Evolutionary conservation across 2,113 vertebrate species (phyloP).

Genomic region (Osmerus mordax): DNA sequence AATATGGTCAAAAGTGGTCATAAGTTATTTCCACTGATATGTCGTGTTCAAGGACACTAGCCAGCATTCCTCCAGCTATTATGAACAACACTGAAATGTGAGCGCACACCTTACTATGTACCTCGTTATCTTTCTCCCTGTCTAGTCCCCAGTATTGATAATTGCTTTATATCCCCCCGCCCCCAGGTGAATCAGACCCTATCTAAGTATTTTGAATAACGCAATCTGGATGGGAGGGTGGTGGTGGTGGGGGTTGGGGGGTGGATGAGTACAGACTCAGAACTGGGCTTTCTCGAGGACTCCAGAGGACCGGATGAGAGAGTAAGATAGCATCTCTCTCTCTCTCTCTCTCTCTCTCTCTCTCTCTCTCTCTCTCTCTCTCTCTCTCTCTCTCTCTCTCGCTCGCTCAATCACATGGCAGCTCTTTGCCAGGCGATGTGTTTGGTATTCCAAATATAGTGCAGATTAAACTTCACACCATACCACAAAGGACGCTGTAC

Average conservation of each 20-base stretch:
- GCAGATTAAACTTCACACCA: not conserved
- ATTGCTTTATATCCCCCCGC: slow-evolving; percentile 38
- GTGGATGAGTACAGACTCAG: too few relatives aligned
- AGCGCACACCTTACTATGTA: slow-evolving; percentile 20
- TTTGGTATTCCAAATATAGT: slow-evolving; percentile 18
- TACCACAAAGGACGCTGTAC: not conserved
- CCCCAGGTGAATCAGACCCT: slow-evolving; percentile 27
- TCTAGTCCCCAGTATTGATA: slow-evolving; percentile 16
- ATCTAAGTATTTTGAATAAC: too few relatives aligned
- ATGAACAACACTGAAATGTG: too few relatives aligned
- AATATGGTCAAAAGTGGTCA: too few relatives aligned
- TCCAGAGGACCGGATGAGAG: slow-evolving; percentile 11
- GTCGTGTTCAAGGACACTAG: too few relatives aligned
- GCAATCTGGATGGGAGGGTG: too few relatives aligned
- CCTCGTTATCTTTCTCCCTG: slow-evolving; percentile 21
- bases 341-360: not conserved
- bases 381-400: not conserved
- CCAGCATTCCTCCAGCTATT: too few relatives aligned
- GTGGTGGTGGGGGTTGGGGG: too few relatives aligned
- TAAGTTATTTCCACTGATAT: too few relatives aligned
- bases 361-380: not conserved
- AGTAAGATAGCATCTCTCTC: slow-evolving; percentile 23
- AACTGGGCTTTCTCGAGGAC: too few relatives aligned
- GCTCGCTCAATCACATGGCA: slow-evolving; percentile 24
- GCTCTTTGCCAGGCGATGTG: slow-evolving; percentile 15